phyloP scores from a whole-genome alignment of 1,140 invertebrate genomes.

The Papilio polyxenes region DNA sequence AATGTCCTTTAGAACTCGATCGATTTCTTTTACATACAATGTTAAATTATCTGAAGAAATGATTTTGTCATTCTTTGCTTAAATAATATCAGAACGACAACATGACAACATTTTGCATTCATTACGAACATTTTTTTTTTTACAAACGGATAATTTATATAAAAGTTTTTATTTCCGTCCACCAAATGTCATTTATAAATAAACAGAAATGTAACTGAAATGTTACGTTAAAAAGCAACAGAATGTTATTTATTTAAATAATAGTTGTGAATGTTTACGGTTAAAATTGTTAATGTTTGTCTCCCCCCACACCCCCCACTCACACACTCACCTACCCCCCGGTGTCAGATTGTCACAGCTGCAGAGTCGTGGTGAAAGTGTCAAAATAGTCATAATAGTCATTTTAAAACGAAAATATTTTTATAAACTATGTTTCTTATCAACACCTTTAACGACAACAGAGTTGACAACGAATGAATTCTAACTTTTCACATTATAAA shows the following conservation, averaged over 20 bases:
- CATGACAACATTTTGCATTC: not conserved
- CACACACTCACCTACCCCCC: too few relatives aligned
- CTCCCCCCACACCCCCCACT: not conserved
- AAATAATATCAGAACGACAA: slow-evolving; percentile 65
- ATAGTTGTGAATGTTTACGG: not conserved
- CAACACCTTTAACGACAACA: not conserved
- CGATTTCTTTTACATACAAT: slow-evolving; percentile 34
- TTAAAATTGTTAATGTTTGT: not conserved
- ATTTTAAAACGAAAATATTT: too few relatives aligned
- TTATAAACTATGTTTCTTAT: too few relatives aligned
- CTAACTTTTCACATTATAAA: not conserved
- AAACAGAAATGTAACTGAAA: not conserved
- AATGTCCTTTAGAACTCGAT: slow-evolving; percentile 41
- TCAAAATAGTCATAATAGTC: too few relatives aligned
- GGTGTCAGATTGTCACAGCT: not conserved
- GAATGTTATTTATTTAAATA: not conserved
- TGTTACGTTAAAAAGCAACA: not conserved
- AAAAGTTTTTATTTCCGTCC: not conserved
- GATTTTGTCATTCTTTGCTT: slow-evolving; percentile 58
- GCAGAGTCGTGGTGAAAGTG: too few relatives aligned
- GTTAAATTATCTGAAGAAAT: not conserved
- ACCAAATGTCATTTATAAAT: slow-evolving; percentile 13
- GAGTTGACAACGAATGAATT: not conserved
- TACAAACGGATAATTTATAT: not conserved
- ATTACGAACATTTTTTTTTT: not conserved